Percentiles rank a stretch among this genome's conserved stretches.
These are phyloP conservation scores for Dolichopus griseipennis DNA, from an alignment of 2,888 invertebrate genomes.

Conservation along the genomic window DNA sequence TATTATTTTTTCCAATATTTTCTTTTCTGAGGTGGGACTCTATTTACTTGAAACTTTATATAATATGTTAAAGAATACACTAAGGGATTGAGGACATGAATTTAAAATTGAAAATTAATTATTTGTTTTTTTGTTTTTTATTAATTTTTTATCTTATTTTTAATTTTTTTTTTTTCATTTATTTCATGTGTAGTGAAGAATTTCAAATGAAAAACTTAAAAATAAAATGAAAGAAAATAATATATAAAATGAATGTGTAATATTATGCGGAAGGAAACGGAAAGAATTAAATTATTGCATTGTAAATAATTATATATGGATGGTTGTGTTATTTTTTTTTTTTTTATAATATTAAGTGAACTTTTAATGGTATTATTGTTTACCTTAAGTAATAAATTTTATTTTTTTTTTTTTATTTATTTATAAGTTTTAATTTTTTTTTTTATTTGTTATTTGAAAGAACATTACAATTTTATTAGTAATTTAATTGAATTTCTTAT, in stretches of 20 bases:
- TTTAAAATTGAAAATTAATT: slow-evolving; percentile 1
- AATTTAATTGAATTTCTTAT: too few relatives aligned
- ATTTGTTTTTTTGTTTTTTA: background rate
- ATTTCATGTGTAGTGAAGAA: too few relatives aligned
- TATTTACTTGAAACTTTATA: background rate
- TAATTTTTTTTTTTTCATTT: too few relatives aligned
- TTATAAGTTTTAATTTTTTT: too few relatives aligned
- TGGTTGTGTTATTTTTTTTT: too few relatives aligned
- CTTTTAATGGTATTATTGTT: background rate
- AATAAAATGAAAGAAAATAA: too few relatives aligned
- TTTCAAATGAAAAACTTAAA: too few relatives aligned
- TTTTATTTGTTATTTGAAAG: too few relatives aligned
- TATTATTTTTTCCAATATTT: background rate
- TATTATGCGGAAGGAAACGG: slow-evolving; percentile 2
- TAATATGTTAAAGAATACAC: background rate
- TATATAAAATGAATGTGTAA: background rate
- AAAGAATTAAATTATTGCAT: slow-evolving; percentile 6
- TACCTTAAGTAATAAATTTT: slow-evolving; percentile 6
- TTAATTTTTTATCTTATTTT: too few relatives aligned
- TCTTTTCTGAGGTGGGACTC: background rate
- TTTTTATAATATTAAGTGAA: too few relatives aligned
- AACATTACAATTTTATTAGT: too few relatives aligned
- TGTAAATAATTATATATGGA: background rate
- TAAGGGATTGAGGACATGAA: background rate
- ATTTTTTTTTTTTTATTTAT: too few relatives aligned